These are phyloP conservation scores for Nymphicus hollandicus DNA, from an alignment of 2,113 vertebrate species.

Conservation along the genomic window DNA sequence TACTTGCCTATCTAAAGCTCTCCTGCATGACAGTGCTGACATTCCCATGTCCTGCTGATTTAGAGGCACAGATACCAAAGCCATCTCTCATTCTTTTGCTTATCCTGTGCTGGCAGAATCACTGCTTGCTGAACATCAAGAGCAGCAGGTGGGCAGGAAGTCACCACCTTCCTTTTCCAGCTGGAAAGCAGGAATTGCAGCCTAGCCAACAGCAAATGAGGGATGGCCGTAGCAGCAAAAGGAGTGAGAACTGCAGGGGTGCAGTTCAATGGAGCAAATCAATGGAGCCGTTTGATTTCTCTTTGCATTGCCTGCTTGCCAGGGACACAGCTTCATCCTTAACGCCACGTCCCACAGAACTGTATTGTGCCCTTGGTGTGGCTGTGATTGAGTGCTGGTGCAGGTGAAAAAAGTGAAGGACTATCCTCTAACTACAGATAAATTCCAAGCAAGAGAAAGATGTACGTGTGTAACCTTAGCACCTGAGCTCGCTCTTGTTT, in stretches of 20 bases:
- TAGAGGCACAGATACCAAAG: neutral
- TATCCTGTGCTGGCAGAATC: neutral
- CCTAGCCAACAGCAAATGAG: neutral
- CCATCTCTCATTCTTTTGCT: neutral
- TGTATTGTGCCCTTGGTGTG: neutral
- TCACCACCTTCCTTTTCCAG: neutral
- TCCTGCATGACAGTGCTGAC: neutral
- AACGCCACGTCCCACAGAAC: neutral
- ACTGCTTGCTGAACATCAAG: neutral
- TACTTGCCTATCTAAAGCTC: neutral
- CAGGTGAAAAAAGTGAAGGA: neutral
- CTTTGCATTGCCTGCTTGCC: neutral
- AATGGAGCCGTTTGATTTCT: neutral
- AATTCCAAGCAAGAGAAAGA: neutral
- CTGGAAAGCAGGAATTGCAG: neutral
- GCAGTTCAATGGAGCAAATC: too few relatives aligned
- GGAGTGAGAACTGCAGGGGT: neutral
- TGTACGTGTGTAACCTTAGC: neutral
- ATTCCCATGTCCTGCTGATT: neutral
- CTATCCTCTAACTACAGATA: neutral
- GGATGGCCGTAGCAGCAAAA: neutral
- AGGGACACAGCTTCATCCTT: neutral
- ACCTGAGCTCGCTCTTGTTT: neutral
- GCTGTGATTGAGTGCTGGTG: neutral
- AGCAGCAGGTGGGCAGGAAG: neutral